phyloP scores from a whole-genome alignment of 2,113 vertebrate species.

The Dolichotis patagonum region DNA sequence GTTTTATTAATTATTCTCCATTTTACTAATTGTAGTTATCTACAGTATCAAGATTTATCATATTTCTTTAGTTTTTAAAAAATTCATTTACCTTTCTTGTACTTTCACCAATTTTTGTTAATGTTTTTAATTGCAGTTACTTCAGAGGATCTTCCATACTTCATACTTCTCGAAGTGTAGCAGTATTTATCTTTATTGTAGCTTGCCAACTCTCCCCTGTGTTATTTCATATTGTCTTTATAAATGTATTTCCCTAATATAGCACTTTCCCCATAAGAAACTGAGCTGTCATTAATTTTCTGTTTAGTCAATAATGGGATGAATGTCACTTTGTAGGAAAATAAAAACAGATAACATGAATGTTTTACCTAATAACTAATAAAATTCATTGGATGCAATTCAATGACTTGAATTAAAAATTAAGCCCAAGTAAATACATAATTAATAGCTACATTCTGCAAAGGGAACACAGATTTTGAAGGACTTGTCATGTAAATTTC shows the following conservation, averaged over 20 bases:
- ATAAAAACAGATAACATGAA: constrained; percentile 21
- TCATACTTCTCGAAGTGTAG: constrained; percentile 14
- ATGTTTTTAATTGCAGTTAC: constrained; percentile 65
- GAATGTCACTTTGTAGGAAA: constrained; percentile 56
- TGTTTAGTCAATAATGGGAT: constrained; percentile 32
- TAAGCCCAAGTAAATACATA: constrained; percentile 40
- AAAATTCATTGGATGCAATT: constrained; percentile 29
- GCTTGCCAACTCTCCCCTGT: neutral
- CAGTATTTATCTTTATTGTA: constrained; percentile 32
- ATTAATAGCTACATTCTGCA: neutral
- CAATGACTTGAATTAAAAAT: constrained; percentile 57
- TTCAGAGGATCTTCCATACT: neutral
- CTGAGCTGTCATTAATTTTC: constrained; percentile 51
- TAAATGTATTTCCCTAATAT: constrained; percentile 13
- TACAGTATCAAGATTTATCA: constrained; percentile 57
- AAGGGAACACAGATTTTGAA: neutral
- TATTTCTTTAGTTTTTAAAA: constrained; percentile 74
- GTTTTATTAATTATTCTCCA: constrained; percentile 76
- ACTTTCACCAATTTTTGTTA: constrained; percentile 70
- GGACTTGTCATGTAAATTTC: neutral
- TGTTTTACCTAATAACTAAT: constrained; percentile 61
- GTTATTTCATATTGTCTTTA: neutral
- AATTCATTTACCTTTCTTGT: constrained; percentile 62
- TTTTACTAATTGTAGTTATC: constrained; percentile 71
- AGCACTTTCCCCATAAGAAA: constrained; percentile 13